Conservation (phyloP, 2,797 vertebrate genomes). For the Cyprinodon diabolis region DNA sequence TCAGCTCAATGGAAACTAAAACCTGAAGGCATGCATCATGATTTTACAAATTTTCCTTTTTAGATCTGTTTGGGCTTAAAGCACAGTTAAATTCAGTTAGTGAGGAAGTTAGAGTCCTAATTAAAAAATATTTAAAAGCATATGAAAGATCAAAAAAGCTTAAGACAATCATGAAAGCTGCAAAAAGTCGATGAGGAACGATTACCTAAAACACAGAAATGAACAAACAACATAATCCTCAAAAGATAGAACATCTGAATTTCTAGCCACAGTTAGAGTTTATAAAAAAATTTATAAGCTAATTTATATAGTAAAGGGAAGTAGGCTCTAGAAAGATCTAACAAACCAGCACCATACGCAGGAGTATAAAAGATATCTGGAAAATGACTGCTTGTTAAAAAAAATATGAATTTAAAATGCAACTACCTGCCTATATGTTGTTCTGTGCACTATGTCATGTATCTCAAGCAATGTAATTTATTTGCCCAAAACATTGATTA, state of each 20-base stretch:
- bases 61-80: not conserved
- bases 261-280: not conserved
- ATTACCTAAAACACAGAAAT: not conserved
- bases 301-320: not conserved
- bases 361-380: not conserved
- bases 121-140: conserved; percentile 18
- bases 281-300: not conserved
- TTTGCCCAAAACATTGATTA: not conserved
- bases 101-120: not conserved
- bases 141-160: conserved; percentile 14
- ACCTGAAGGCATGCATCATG: conserved; percentile 1
- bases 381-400: not conserved
- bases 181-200: not conserved
- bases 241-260: not conserved
- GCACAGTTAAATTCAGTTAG: not conserved
- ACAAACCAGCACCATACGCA: not conserved
- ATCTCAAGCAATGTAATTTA: not conserved
- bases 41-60: conserved; percentile 4
- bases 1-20: conserved; percentile 4
- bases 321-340: not conserved
- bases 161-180: not conserved
- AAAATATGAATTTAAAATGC: too few relatives aligned
- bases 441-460: not conserved
- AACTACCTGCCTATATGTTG: not conserved
- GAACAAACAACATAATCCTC: not conserved